A percentile compares a stretch with the other conserved stretches of the same genome.
phyloP scores from a whole-genome alignment of 2,888 invertebrate species.

The Hirudinaria manillensis region DNA sequence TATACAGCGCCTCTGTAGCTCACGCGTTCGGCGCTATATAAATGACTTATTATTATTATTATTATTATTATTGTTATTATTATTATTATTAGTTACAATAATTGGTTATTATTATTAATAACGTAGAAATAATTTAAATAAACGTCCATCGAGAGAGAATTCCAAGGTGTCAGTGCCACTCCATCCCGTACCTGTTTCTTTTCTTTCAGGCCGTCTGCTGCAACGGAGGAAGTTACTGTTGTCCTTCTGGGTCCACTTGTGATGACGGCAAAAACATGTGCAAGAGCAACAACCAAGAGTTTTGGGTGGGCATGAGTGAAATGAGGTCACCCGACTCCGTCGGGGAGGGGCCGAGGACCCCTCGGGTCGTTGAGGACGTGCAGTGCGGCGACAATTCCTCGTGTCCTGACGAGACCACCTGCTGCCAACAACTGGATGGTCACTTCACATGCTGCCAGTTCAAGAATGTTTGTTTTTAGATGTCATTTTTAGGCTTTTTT shows the following conservation, averaged over 20 bases:
- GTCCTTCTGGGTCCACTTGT: constrained; percentile 15
- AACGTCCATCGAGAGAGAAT: no score
- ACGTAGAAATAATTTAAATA: no score
- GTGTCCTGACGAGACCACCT: constrained; percentile 12
- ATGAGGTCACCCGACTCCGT: neutral
- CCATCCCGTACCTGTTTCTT: neutral
- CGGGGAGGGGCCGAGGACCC: neutral
- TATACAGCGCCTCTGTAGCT: no score
- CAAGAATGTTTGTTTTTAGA: neutral
- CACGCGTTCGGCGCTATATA: no score
- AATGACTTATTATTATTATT: no score
- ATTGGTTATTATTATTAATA: no score
- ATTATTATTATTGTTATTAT: no score
- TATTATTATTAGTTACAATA: no score
- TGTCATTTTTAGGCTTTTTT: neutral
- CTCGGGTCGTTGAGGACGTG: neutral
- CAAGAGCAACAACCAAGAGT: neutral
- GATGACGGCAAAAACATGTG: neutral
- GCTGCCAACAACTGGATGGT: neutral
- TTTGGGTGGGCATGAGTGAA: constrained; percentile 11
- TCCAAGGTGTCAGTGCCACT: no score
- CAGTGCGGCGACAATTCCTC: neutral
- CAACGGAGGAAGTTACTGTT: constrained; percentile 6
- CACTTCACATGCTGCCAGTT: constrained; percentile 21
- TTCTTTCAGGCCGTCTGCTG: constrained; percentile 19